Base-by-base conservation (phyloP, 2,888 invertebrate species). In the Drosophila melanosoma region DNA sequence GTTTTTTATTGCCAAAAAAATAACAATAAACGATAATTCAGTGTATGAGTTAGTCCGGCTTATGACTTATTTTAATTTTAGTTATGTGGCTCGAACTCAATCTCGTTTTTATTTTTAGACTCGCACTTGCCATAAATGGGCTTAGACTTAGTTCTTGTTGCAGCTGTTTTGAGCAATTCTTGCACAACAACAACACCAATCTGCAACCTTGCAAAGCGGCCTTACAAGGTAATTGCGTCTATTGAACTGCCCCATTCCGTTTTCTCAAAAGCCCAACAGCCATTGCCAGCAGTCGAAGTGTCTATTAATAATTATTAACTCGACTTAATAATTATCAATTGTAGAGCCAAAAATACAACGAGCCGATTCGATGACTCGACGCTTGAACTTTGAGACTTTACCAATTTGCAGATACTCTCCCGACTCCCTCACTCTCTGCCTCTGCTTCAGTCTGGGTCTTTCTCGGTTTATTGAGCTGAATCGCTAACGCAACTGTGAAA, bases 71-170 rank as follows among this genome's bases (percentile, higher is more conserved):
- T 57, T 57, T 40, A 57, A 38, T 29, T 42, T 57, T 57, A 42
- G 29, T 40, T 42, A 42, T 42, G 42, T 61, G 32, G 62, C 49
- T 53, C 66, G 29, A 56, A 36, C 71, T 70, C 61, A 61, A 70
- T 70, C 61, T 26, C 63, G 45, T 42, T 54, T 56, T 73, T 74
- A 74, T 66, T 73, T 73, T 69, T 73, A 75, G 59, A 38, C 23
- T 35, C 48, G 48, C 58, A 53, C 49, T 54, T 33, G 49, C 87
- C 89, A 77, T 83, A 88, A 83, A 83, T 83, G 83, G 83, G 83
- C 66, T 65, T 64, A 74, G 58, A 38, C 70, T 64, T 60, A 68
- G 67, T 69, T 69, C 65, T 65, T 60, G 65, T 32, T 65, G 79
- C 79, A 78, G 53, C 74, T 61, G 68, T 69, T 63, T 35, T 29